These are phyloP conservation scores for Macrosiphum euphorbiae DNA, from an alignment of 2,888 invertebrate genomes.

Conservation along the genomic window DNA sequence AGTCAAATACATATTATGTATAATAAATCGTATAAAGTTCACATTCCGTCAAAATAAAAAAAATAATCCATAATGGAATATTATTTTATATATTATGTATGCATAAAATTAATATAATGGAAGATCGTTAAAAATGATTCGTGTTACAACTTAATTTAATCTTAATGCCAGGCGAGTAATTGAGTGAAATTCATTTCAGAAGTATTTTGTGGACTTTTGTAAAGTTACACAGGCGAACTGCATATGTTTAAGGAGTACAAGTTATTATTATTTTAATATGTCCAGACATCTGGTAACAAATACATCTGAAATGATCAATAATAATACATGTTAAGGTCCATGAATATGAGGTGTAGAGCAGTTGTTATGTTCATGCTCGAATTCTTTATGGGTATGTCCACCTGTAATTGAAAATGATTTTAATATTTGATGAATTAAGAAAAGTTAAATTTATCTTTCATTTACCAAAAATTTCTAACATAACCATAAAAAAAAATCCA, in stretches of 20 bases:
- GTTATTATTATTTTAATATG: constrained; percentile 19
- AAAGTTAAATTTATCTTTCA: background rate
- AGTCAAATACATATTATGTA: constrained; percentile 21
- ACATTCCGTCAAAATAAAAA: constrained; percentile 45
- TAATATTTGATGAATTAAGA: background rate
- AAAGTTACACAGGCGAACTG: constrained; percentile 36
- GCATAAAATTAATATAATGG: constrained; percentile 38
- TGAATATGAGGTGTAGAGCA: background rate
- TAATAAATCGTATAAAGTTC: constrained; percentile 37
- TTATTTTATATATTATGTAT: constrained; percentile 22
- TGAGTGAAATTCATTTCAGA: constrained; percentile 54
- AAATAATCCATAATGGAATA: constrained; percentile 50
- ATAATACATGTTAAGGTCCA: constrained; percentile 35
- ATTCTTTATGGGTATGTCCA: constrained; percentile 61
- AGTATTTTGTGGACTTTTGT: constrained; percentile 38
- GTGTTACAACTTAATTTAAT: constrained; percentile 59
- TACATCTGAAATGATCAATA: constrained; percentile 49
- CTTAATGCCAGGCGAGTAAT: constrained; percentile 52
- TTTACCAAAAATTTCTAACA: constrained; percentile 66
- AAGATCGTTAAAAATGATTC: constrained; percentile 63
- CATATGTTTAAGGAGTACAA: background rate
- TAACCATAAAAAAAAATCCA: constrained; percentile 66
- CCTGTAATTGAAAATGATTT: constrained; percentile 41
- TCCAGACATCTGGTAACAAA: constrained; percentile 49
- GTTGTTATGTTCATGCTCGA: constrained; percentile 66